phyloP scores from a whole-genome alignment of 2,113 vertebrate genomes.

The Oceanodroma tethys region DNA sequence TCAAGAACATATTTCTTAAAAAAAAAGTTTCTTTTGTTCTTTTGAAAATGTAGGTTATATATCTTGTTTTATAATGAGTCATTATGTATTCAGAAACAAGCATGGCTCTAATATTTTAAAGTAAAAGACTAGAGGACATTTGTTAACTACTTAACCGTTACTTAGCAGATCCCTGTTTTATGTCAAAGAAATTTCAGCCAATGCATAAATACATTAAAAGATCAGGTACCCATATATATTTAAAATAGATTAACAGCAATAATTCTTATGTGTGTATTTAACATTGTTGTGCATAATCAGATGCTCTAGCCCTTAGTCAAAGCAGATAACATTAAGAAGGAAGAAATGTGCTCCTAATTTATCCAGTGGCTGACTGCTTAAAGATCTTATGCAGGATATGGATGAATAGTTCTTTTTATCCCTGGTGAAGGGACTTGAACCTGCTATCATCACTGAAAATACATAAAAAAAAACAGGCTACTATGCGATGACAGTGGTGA shows the following conservation, averaged over 20 bases:
- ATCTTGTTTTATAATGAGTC: neutral
- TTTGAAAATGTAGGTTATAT: neutral
- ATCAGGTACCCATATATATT: neutral
- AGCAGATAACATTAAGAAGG: neutral
- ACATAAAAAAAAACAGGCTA: neutral
- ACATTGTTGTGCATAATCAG: neutral
- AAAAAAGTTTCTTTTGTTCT: neutral
- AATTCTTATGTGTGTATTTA: neutral
- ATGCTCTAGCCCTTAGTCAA: neutral
- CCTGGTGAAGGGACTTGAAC: neutral
- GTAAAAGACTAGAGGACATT: neutral
- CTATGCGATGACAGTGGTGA: neutral
- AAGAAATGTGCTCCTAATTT: neutral
- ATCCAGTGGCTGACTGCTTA: neutral
- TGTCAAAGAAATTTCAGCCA: neutral
- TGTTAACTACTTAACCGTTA: neutral
- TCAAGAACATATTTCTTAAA: neutral
- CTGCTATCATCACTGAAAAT: neutral
- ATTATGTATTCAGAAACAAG: neutral
- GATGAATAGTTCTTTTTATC: neutral
- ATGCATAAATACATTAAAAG: neutral
- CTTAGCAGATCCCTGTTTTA: neutral
- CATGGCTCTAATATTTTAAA: neutral
- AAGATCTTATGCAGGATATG: neutral
- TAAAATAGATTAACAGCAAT: neutral